Evolutionary conservation across 2,888 invertebrate species (phyloP).

Genomic region (Nemoura dubitans): DNA sequence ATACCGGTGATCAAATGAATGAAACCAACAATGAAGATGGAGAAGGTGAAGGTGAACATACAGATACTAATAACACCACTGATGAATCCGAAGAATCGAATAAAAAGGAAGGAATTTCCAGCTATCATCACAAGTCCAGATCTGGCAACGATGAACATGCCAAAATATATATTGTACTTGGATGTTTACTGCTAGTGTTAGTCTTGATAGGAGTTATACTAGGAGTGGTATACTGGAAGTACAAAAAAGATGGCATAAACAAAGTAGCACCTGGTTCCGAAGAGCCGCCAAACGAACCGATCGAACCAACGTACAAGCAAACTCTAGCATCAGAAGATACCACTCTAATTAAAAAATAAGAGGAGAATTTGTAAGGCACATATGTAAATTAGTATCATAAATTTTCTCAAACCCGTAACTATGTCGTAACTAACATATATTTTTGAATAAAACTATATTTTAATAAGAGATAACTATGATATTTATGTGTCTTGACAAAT

Average conservation of each 20-base stretch:
- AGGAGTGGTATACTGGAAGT: slow-evolving; percentile 25
- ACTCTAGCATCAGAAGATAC: slow-evolving; percentile 35
- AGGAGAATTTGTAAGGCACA: background rate
- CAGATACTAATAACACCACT: background rate
- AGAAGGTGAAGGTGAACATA: background rate
- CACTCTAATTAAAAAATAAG: slow-evolving; percentile 33
- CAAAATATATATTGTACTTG: slow-evolving; percentile 38
- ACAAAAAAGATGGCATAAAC: slow-evolving; percentile 20
- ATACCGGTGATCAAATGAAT: background rate
- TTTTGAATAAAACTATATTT: slow-evolving; percentile 26
- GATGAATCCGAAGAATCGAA: background rate
- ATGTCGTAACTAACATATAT: background rate
- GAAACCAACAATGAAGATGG: background rate
- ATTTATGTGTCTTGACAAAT: slow-evolving; percentile 3
- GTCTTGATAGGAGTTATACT: slow-evolving; percentile 40
- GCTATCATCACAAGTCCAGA: background rate
- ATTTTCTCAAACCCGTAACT: background rate
- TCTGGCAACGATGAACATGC: slow-evolving; percentile 16
- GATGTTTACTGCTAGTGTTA: slow-evolving; percentile 32
- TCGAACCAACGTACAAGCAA: slow-evolving; percentile 38
- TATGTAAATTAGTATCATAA: background rate
- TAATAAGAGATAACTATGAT: background rate
- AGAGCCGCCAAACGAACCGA: slow-evolving; percentile 22
- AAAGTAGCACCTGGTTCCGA: slow-evolving; percentile 33
- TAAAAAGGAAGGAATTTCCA: background rate